phyloP scores from a whole-genome alignment of 2,113 vertebrate species.

The Pogona vitticeps region DNA sequence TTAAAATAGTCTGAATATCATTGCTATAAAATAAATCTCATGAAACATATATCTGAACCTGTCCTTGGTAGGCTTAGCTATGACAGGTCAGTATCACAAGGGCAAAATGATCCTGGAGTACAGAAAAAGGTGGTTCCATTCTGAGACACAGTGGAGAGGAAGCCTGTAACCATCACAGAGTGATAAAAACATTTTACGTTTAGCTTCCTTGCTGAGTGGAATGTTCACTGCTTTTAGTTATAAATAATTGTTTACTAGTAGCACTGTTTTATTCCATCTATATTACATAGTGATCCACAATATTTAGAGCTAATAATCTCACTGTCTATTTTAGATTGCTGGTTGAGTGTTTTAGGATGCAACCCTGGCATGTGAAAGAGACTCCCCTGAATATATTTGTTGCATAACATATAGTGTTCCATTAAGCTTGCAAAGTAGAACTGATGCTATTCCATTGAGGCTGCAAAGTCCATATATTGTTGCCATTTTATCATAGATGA shows the following conservation, averaged over 20 bases:
- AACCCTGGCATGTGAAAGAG: not conserved
- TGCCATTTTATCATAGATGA: not conserved
- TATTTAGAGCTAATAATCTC: too few species aligned
- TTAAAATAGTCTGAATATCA: slow-evolving; percentile 25
- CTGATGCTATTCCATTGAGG: not conserved
- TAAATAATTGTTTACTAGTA: not conserved
- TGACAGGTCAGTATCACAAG: not conserved
- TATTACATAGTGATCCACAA: too few species aligned
- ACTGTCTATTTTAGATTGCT: too few species aligned
- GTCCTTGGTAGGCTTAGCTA: slow-evolving; percentile 11
- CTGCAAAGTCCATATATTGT: not conserved
- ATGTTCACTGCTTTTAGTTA: not conserved
- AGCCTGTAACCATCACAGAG: not conserved
- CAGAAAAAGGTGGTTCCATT: too few species aligned
- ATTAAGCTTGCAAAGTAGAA: not conserved
- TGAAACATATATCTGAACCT: not conserved
- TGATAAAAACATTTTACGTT: not conserved
- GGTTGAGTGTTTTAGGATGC: too few species aligned
- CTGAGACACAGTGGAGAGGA: too few species aligned
- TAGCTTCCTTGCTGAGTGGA: not conserved
- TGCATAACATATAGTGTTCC: not conserved
- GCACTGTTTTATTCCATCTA: not conserved
- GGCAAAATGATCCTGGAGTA: slow-evolving; percentile 8
- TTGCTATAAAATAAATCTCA: slow-evolving; percentile 24
- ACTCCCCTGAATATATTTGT: not conserved